These are phyloP conservation scores for Protaetia brevitarsis DNA, from an alignment of 1,140 invertebrate genomes.

Conservation along the genomic window DNA sequence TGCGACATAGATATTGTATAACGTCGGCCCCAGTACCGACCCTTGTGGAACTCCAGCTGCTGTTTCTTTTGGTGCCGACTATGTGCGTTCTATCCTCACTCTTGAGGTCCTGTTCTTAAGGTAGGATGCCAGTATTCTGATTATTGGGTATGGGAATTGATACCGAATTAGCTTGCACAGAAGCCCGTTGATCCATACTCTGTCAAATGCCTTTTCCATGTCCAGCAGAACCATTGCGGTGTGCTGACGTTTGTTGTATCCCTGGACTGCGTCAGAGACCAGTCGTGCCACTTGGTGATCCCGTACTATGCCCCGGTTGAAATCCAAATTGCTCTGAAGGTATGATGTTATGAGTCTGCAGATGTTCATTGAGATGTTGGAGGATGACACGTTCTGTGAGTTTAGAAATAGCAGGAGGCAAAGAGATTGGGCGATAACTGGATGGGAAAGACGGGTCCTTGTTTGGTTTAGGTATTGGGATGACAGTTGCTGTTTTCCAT, in stretches of 20 bases:
- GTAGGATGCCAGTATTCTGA: constrained; percentile 36
- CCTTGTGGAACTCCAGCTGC: constrained; percentile 39
- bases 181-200: constrained; percentile 41
- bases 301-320: constrained; percentile 40
- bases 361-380: neutral
- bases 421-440: constrained; percentile 45
- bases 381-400: constrained; percentile 32
- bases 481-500: constrained; percentile 41
- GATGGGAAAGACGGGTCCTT: constrained; percentile 34
- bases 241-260: constrained; percentile 37
- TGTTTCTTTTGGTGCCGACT: constrained; percentile 28
- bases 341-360: constrained; percentile 31
- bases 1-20: constrained; percentile 34
- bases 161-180: constrained; percentile 36
- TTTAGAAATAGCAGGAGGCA: constrained; percentile 41
- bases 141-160: constrained; percentile 27
- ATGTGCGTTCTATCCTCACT: constrained; percentile 30
- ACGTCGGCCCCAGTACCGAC: constrained; percentile 27
- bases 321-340: constrained; percentile 48
- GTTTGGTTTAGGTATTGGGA: constrained; percentile 41
- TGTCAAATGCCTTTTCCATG: constrained; percentile 45
- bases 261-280: constrained; percentile 32
- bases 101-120: constrained; percentile 34
- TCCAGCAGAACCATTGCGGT: constrained; percentile 37
- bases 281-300: constrained; percentile 45